A percentile compares a stretch with the other conserved stretches of the same genome.
These are phyloP conservation scores for Nemurella pictetii DNA, from an alignment of 2,888 invertebrate species.

Conservation along the genomic window DNA sequence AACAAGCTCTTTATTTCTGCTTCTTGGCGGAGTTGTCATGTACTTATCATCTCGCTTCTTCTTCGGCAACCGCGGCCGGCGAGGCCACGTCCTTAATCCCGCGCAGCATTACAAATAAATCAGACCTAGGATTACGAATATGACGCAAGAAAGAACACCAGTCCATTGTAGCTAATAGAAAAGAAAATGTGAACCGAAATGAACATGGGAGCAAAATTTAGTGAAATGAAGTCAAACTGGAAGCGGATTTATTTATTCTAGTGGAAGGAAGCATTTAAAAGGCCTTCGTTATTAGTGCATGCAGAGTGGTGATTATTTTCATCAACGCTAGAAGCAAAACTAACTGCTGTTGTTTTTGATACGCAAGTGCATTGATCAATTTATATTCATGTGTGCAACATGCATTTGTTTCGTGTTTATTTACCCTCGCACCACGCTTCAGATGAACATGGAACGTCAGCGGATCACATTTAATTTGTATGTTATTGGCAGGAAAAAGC, in stretches of 20 bases:
- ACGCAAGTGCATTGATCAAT: too few relatives aligned
- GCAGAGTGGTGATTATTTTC: too few relatives aligned
- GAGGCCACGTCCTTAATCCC: neutral
- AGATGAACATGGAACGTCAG: neutral
- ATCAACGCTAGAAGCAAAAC: too few relatives aligned
- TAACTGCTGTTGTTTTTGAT: too few relatives aligned
- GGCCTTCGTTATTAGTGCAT: too few relatives aligned
- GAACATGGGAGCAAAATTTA: too few relatives aligned
- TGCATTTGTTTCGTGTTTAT: neutral
- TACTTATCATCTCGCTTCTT: neutral
- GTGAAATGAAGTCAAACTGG: too few relatives aligned
- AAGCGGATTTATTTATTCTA: neutral
- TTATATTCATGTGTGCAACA: too few relatives aligned
- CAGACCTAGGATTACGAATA: neutral
- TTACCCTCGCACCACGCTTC: neutral
- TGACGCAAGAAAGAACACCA: neutral
- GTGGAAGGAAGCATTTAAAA: neutral
- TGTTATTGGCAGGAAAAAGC: neutral
- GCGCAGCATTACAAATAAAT: neutral
- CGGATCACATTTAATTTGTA: neutral
- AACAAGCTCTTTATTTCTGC: neutral
- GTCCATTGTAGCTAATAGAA: neutral
- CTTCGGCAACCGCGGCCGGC: neutral
- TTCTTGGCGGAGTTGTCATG: neutral
- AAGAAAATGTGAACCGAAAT: neutral